Evolutionary conservation across 2,888 invertebrate species (phyloP).

Genomic region (Tanytarsus gracilentus): DNA sequence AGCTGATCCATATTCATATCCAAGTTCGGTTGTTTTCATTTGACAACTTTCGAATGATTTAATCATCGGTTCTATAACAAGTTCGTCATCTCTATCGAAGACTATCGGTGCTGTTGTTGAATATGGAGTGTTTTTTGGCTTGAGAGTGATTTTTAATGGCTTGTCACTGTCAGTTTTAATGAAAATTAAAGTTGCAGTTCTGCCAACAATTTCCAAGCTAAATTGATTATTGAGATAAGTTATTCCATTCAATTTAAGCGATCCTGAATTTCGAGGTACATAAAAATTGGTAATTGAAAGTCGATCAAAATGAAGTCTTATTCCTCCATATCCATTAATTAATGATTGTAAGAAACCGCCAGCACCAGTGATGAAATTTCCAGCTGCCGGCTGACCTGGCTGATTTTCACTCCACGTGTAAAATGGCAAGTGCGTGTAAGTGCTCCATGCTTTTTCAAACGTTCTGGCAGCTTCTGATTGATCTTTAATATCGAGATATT

Average conservation of each 20-base stretch:
- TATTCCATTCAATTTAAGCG: conserved; percentile 11
- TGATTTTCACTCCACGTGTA: conserved; percentile 53
- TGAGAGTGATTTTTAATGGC: neutral
- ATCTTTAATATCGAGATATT: conserved; percentile 45
- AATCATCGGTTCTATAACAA: neutral
- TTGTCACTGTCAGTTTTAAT: neutral
- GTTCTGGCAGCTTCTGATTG: conserved; percentile 42
- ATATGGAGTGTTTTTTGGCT: neutral
- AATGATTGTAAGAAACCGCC: conserved; percentile 53
- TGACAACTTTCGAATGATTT: conserved; percentile 5
- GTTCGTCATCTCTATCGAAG: neutral
- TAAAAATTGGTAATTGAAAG: conserved; percentile 43
- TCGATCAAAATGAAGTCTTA: conserved; percentile 46
- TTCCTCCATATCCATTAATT: conserved; percentile 50
- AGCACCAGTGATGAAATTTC: conserved; percentile 53
- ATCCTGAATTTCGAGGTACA: conserved; percentile 42
- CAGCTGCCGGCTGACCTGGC: conserved; percentile 47
- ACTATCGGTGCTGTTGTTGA: neutral
- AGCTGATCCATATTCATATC: neutral
- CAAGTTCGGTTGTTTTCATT: conserved; percentile 13
- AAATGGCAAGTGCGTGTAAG: conserved; percentile 51
- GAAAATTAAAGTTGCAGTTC: neutral
- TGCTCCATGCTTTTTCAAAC: conserved; percentile 47
- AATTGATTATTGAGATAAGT: conserved; percentile 23
- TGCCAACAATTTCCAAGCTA: neutral